Conservation (phyloP, 2,888 invertebrate species). For the Drosophila prolongata region DNA sequence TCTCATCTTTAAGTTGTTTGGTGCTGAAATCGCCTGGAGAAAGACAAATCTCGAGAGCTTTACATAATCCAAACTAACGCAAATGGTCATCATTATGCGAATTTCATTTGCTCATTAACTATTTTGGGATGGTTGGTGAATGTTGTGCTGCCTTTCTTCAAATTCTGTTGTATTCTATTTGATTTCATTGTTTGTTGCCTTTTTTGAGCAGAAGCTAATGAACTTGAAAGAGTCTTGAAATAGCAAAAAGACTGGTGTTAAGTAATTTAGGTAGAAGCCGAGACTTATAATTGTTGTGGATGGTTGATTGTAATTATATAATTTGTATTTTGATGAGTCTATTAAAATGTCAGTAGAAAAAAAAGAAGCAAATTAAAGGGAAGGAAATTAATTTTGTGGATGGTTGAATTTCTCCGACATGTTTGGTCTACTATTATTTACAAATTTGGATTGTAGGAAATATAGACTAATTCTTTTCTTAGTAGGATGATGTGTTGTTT, state of each 20-base stretch:
- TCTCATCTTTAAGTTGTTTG: slow-evolving; percentile 30
- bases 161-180: slow-evolving; percentile 9
- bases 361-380: background rate
- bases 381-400: background rate
- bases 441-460: too few relatives aligned
- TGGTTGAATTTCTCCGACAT: background rate
- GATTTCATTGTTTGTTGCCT: slow-evolving; percentile 35
- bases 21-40: slow-evolving; percentile 17
- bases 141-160: slow-evolving; percentile 21
- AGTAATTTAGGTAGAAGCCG: slow-evolving; percentile 20
- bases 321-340: slow-evolving; percentile 4
- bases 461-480: too few relatives aligned
- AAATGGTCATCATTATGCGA: slow-evolving; percentile 46
- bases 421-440: too few relatives aligned
- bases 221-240: slow-evolving; percentile 46
- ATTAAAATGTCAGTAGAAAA: background rate
- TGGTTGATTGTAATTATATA: slow-evolving; percentile 14
- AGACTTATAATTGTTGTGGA: slow-evolving; percentile 8
- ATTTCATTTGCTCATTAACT: slow-evolving; percentile 26
- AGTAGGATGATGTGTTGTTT: too few relatives aligned
- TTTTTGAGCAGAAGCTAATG: slow-evolving; percentile 63
- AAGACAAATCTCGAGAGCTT: slow-evolving; percentile 29
- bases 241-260: slow-evolving; percentile 1
- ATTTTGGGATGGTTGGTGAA: slow-evolving; percentile 28
- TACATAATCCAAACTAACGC: slow-evolving; percentile 24